phyloP scores from a whole-genome alignment of 2,797 vertebrate species.

The Brachymystax lenok region DNA sequence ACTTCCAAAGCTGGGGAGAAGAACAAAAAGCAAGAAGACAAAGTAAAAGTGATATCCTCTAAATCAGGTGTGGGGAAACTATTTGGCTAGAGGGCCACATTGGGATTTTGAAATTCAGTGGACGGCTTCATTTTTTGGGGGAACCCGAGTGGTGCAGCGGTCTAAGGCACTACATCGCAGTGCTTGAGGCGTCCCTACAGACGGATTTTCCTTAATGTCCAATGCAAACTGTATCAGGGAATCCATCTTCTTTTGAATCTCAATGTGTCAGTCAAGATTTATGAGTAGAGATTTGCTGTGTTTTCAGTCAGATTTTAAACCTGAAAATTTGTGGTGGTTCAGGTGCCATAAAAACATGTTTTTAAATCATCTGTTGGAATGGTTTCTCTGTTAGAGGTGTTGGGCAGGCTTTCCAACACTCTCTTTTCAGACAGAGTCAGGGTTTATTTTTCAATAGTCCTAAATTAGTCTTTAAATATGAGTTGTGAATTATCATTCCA shows the following conservation, averaged over 20 bases:
- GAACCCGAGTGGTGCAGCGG: no score
- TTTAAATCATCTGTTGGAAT: background rate
- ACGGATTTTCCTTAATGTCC: background rate
- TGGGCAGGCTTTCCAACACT: background rate
- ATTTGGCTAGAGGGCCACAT: no score
- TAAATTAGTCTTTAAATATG: background rate
- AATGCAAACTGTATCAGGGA: background rate
- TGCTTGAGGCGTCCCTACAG: conserved; percentile 43
- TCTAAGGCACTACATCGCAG: no score
- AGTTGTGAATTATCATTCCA: background rate
- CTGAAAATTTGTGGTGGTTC: background rate
- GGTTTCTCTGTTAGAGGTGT: background rate
- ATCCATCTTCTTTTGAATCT: conserved; percentile 22
- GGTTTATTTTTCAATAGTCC: background rate
- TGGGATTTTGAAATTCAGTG: no score
- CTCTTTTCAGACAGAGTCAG: background rate
- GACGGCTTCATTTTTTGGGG: no score
- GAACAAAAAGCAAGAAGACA: conserved; percentile 74
- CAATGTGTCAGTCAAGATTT: conserved; percentile 22
- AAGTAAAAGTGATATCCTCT: conserved; percentile 60
- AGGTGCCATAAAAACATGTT: background rate
- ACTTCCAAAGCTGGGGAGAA: conserved; percentile 65
- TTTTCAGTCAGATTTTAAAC: background rate
- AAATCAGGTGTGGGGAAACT: conserved; percentile 56
- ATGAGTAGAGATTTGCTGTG: background rate